Evolutionary conservation across 2,113 vertebrate genomes (phyloP).

Genomic region (Brachyhypopomus gauderio): DNA sequence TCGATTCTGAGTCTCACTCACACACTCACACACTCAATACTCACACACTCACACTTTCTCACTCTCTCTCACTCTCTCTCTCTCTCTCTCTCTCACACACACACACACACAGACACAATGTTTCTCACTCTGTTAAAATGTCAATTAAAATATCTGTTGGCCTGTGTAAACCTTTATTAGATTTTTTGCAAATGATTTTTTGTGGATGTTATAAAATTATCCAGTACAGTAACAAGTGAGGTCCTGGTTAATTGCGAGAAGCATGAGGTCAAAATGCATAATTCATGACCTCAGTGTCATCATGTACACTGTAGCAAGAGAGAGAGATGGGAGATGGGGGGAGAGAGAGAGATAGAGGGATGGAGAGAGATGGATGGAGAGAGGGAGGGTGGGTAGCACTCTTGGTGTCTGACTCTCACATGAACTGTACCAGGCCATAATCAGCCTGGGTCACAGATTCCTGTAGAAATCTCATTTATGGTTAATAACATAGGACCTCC

Average conservation of each 20-base stretch:
- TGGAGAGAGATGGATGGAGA: not conserved
- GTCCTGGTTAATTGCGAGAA: slow-evolving; percentile 30
- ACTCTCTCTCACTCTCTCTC: not conserved
- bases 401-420: slow-evolving; percentile 10
- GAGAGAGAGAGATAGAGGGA: not conserved
- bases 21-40: not conserved
- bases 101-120: not conserved
- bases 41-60: not conserved
- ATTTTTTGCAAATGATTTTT: too few species aligned
- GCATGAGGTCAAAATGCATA: slow-evolving; percentile 25
- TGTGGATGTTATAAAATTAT: not conserved
- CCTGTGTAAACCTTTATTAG: too few species aligned
- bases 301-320: not conserved
- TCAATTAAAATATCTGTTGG: too few species aligned
- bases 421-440: not conserved
- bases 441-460: slow-evolving; percentile 26
- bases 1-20: not conserved
- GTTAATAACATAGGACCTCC: slow-evolving; percentile 11
- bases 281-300: slow-evolving; percentile 45
- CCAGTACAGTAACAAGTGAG: not conserved
- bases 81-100: not conserved
- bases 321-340: slow-evolving; percentile 3
- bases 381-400: not conserved
- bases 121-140: not conserved
- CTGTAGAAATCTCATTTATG: slow-evolving; percentile 35